Percentiles rank a stretch among this genome's conserved stretches.
phyloP scores from a whole-genome alignment of 2,888 invertebrate species.

The Dascillus cervinus region DNA sequence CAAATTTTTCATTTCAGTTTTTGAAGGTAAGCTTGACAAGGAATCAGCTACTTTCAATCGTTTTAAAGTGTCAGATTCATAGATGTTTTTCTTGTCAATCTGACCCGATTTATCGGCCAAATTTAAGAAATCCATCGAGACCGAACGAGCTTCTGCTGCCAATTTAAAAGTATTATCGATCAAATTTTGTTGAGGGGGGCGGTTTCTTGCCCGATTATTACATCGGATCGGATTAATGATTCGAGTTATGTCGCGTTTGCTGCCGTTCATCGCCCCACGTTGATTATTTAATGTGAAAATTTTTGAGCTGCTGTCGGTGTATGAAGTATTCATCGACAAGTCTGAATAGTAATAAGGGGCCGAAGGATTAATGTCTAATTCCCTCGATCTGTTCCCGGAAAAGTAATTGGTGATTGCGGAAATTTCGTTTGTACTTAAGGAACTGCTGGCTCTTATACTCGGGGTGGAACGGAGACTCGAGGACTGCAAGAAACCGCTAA shows the following conservation, averaged over 20 bases:
- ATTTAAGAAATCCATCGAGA: constrained; percentile 59
- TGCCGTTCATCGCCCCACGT: constrained; percentile 54
- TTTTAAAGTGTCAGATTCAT: constrained; percentile 59
- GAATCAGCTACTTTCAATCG: constrained; percentile 51
- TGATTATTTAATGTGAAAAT: constrained; percentile 59
- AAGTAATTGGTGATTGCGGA: constrained; percentile 21
- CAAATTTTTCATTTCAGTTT: constrained; percentile 46
- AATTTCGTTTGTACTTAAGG: constrained; percentile 24
- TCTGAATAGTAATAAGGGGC: constrained; percentile 87
- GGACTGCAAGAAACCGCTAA: constrained; percentile 28
- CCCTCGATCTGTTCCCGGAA: constrained; percentile 1
- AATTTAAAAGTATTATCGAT: constrained; percentile 44
- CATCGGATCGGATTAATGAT: constrained; percentile 63
- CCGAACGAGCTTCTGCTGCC: constrained; percentile 52
- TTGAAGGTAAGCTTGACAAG: constrained; percentile 42
- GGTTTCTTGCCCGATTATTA: constrained; percentile 22
- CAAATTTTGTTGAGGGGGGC: constrained; percentile 17
- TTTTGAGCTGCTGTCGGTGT: constrained; percentile 27
- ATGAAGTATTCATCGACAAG: constrained; percentile 42
- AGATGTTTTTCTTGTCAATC: constrained; percentile 64
- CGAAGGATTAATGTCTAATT: constrained; percentile 43
- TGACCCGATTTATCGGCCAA: constrained; percentile 56
- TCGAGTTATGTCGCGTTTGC: constrained; percentile 61
- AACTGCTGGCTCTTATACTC: constrained; percentile 23
- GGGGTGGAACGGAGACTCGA: constrained; percentile 31